Conservation (phyloP, 2,797 vertebrate species). For the Sebastes steindachneri region DNA sequence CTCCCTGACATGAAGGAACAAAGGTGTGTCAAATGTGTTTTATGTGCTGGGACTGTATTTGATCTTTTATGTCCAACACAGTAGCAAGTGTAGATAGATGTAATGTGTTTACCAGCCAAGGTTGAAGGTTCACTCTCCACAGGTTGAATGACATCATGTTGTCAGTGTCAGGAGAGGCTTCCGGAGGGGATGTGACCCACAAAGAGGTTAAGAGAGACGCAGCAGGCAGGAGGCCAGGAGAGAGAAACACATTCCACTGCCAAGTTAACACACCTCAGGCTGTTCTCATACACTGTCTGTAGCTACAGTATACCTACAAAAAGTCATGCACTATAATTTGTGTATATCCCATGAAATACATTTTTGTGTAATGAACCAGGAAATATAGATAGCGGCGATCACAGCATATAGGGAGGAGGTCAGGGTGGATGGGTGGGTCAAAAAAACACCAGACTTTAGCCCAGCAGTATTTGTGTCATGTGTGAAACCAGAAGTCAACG, state of each 20-base stretch:
- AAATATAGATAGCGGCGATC: too few species aligned
- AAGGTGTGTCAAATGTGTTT: neutral
- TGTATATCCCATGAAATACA: too few species aligned
- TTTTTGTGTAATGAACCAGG: too few species aligned
- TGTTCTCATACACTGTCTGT: too few species aligned
- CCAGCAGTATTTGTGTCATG: too few species aligned
- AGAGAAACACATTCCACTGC: neutral
- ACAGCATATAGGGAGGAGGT: too few species aligned
- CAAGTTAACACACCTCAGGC: conserved; percentile 6
- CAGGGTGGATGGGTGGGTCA: too few species aligned
- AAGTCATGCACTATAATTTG: too few species aligned
- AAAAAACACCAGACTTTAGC: too few species aligned
- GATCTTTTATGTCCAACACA: neutral
- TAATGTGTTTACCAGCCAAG: neutral
- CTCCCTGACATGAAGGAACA: neutral
- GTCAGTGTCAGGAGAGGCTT: conserved; percentile 2
- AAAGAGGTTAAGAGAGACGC: conserved; percentile 17
- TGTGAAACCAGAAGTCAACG: too few species aligned
- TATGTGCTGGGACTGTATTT: neutral
- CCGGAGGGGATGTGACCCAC: conserved; percentile 9
- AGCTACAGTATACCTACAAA: too few species aligned
- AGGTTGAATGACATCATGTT: neutral
- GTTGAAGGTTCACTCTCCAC: neutral
- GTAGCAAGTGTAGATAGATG: neutral
- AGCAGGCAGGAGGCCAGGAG: conserved; percentile 8